Evolutionary conservation across 2,888 invertebrate species (phyloP).

Genomic region (Drosophila testacea): DNA sequence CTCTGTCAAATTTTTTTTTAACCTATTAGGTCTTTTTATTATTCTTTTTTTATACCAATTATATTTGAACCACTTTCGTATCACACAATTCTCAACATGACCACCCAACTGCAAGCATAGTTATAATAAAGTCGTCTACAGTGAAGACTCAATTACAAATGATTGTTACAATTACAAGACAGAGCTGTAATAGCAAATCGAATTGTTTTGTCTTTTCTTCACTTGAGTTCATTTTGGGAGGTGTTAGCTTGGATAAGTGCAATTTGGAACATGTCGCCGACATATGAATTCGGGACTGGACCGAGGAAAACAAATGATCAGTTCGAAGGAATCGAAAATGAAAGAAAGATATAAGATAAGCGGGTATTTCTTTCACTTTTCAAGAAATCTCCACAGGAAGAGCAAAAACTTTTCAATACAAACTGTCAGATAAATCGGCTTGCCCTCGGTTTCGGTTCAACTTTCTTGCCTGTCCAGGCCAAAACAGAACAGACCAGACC

Average conservation of each 20-base stretch:
- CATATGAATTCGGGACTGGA: slow-evolving; percentile 14
- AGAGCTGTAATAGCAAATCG: slow-evolving; percentile 50
- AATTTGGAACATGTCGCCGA: slow-evolving; percentile 54
- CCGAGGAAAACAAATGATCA: slow-evolving; percentile 64
- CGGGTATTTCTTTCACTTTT: slow-evolving; percentile 65
- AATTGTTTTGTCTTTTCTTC: slow-evolving; percentile 50
- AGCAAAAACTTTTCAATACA: slow-evolving; percentile 72
- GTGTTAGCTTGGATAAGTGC: slow-evolving; percentile 64
- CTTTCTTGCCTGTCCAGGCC: slow-evolving; percentile 27
- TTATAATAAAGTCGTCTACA: slow-evolving; percentile 21
- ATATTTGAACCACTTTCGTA: too few species aligned
- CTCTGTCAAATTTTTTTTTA: too few species aligned
- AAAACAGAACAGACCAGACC: background rate
- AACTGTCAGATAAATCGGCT: slow-evolving; percentile 69
- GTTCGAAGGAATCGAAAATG: slow-evolving; percentile 56
- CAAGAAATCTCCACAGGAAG: slow-evolving; percentile 78
- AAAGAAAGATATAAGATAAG: slow-evolving; percentile 14
- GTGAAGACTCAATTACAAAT: slow-evolving; percentile 54
- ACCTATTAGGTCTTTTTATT: too few species aligned
- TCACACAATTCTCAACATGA: too few species aligned
- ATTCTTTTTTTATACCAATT: background rate
- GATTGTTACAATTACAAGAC: slow-evolving; percentile 42
- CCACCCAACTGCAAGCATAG: slow-evolving; percentile 3
- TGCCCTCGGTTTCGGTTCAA: slow-evolving; percentile 42
- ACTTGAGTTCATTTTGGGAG: slow-evolving; percentile 47